Evolutionary conservation across 2,113 vertebrate species (phyloP), one percentile per base, ranked within the genome.

Genomic region (Scalopus aquaticus): DNA sequence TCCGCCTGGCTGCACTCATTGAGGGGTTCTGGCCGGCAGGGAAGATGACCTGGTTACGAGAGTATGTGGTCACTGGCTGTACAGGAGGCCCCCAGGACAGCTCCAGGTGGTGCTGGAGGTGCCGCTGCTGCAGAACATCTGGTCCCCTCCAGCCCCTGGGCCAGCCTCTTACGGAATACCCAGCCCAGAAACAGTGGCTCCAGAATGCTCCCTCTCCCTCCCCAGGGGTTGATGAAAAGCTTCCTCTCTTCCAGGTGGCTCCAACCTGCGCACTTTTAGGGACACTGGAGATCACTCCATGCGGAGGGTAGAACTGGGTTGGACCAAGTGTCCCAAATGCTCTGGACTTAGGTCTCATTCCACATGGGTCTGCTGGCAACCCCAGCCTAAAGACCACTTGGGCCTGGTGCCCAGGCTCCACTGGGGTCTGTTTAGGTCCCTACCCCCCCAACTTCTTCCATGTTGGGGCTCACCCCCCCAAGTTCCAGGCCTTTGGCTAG

Each of bases 31-130:
- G 3, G 39, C 6, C 19, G 37, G 28, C 19, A 30, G 22, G 64
- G 17, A 51, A 72, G 49, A 85, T 62, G 77, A 72, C 17, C 46
- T 2, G 0, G 9, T 37, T 56, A 7, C 0, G 44, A 86, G 39
- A 64, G 60, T 2, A 8, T 1, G 2, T 30, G 32, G 10, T 22
- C 5, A 0, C 17, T 0, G 16, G n/a, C 56, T 9, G 35, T 13
- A 1, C 28, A 24, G 37, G 32, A 1, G 3, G 37, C 32, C n/a
- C 2, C 4, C 56, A 13, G 56, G 56, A 58, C 6, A 13, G 17
- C 81, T 78, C 26, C 28, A 56, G 39, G 7, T 11, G 2, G 17
- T 11, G 13, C 85, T 3, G 49, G 2, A 17, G 3, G 16, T 51
- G 49, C 15, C 8, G 56, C 19, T 11, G 42, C 26, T 1, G 28